phyloP scores from a whole-genome alignment of 2,888 invertebrate genomes.

The Tupiocoris notatus region DNA sequence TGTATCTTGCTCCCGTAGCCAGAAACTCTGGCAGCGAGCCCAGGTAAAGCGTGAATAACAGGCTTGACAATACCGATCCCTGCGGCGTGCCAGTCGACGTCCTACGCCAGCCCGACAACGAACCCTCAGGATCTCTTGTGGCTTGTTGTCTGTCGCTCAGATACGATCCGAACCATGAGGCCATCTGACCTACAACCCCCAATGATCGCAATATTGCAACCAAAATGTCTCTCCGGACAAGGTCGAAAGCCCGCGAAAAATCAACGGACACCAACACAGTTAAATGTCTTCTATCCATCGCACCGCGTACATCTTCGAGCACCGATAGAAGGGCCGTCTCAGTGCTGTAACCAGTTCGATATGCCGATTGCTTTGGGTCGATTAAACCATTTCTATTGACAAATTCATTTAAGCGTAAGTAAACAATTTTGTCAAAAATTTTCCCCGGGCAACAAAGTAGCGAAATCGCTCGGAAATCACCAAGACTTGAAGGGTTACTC shows the following conservation, averaged over 20 bases:
- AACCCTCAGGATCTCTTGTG: not conserved
- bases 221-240: not conserved
- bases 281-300: not conserved
- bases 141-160: not conserved
- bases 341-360: not conserved
- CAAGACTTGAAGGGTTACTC: too few relatives aligned
- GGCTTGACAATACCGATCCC: not conserved
- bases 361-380: not conserved
- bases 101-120: not conserved
- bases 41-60: not conserved
- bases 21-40: not conserved
- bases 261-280: not conserved
- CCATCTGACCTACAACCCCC: not conserved
- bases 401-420: too few relatives aligned
- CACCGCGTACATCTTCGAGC: not conserved
- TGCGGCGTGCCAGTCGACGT: not conserved
- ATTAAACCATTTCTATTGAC: too few relatives aligned
- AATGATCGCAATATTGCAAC: not conserved
- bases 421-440: not conserved
- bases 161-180: not conserved
- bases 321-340: not conserved
- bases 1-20: not conserved
- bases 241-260: constrained; percentile 8
- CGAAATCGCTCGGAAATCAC: not conserved
- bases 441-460: not conserved